A percentile compares a stretch with the other conserved stretches of the same genome.
Evolutionary conservation across 2,113 vertebrate genomes (phyloP).

Genomic region (Cyprinodon brontotheroides): DNA sequence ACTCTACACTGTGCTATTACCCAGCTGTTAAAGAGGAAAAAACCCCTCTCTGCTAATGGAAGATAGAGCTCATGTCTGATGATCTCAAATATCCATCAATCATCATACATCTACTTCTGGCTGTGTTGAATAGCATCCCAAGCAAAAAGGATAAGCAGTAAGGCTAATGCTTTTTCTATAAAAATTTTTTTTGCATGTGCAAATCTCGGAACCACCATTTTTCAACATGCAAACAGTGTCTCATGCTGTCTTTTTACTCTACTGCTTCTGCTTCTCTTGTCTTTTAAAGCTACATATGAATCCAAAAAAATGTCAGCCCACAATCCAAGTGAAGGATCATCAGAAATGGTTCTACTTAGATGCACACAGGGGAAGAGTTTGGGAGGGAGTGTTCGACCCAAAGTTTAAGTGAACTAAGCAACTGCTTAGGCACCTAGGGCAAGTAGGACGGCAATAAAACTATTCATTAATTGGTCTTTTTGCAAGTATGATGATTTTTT

Average conservation of each 20-base stretch:
- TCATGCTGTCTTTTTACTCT: neutral
- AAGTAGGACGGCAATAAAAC: no score
- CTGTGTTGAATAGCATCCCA: neutral
- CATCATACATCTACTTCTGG: neutral
- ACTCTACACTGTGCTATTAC: constrained; percentile 5
- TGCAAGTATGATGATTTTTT: no score
- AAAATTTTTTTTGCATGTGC: neutral
- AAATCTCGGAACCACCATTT: neutral
- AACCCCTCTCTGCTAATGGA: constrained; percentile 22
- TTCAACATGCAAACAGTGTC: neutral
- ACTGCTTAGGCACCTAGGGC: no score
- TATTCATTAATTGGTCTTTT: no score
- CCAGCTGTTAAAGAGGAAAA: constrained; percentile 19
- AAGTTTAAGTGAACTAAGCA: no score
- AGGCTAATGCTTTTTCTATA: neutral
- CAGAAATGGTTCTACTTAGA: no score
- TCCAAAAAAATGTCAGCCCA: no score
- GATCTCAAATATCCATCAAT: constrained; percentile 12
- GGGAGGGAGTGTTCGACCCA: no score
- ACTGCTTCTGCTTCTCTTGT: neutral
- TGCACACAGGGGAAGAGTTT: no score
- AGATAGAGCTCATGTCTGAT: constrained; percentile 1
- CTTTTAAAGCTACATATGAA: neutral
- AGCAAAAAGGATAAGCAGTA: neutral
- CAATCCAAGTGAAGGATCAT: no score